Base-by-base conservation (phyloP, 2,113 vertebrate genomes). In the Hippolais icterina region DNA sequence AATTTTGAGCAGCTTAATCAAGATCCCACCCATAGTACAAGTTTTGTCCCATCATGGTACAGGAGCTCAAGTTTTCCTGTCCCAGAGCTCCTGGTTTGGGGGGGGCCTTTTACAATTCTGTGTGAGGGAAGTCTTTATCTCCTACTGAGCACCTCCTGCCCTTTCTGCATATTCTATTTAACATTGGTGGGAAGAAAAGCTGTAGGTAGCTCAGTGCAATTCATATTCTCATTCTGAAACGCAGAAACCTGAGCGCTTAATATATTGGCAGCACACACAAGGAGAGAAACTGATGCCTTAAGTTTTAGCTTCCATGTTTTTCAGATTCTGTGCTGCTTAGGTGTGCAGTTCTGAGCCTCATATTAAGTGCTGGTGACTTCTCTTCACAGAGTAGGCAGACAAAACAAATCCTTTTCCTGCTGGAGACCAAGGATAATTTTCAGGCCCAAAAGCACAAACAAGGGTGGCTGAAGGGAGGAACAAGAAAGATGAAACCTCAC, bases 151-250 rank as follows among this genome's bases (percentile, higher is more conserved):
- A 31, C 16, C 28, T 89, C 49, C 59, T 70, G 33, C 27, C 35
- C 42, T 25, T 57, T 35, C 85, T 35, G 31, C 20, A 87, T 11
- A 6, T 15, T 42, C 54, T 41, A 8, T 17, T 1, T 5, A 50
- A 53, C 5, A 19, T 0, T 0, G 1, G 22, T 1, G 0, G 39
- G 41, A 20, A 41, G 70, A 49, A 71, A 84, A 87, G 24, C 35
- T 52, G 31, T 8, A 60, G n/a, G 44, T 1, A 49, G 39, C 53
- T 63, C 46, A 44, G 22, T 21, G 68, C 3, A 11, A 74, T 8
- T 52, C 18, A 17, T 10, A 16, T 31, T 60, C 64, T 84, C 27
- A 17, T 41, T 76, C 16, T n/a, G 56, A 79, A 89, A 57, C 5
- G 12, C 49, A 61, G 88, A 42, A 41, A 37, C 63, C 63, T 39